Evolutionary conservation across 2,797 vertebrate genomes (phyloP), one percentile per base, ranked within the genome.

Genomic region (Diceros bicornis): DNA sequence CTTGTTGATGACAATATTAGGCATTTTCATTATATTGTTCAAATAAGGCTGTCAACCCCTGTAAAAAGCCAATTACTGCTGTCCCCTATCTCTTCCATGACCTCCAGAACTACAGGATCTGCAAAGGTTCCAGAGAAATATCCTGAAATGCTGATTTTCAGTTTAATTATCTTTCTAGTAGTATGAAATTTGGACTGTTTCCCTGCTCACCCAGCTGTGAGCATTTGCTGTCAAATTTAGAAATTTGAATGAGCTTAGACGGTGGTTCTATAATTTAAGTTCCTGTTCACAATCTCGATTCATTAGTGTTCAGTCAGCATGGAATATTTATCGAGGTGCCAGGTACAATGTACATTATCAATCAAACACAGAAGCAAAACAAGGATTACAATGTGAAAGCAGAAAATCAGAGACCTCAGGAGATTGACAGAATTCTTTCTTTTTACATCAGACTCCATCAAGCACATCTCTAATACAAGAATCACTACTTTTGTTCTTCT

Each of bases 231-330:
- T 95, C 89, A 96, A 78, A 44, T 94, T 89, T 86, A 82, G 84
- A 96, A 94, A 89, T 97, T 47, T 94, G 89, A 96, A 96, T 96
- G 57, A 83, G 81, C 83, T 84, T 88, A 37, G 52, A 71, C 94
- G 95, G 95, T 91, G 89, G 72, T 90, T 93, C 88, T 91, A 61
- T 97, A 96, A 97, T 96, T 95, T 91, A 94, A 78, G 71, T 74
- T 97, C 61, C 91, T 97, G 71, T 96, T 97, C 95, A 97, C 89
- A 95, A 72, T 97, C 88, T 95, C 3, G 6, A 97, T 94, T 96
- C 95, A 97, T 97, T 96, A 96, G 83, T 97, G 96, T 91, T 97
- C 93, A 97, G 75, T 83, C 52, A 94, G 91, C 93, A 89, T 93
- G 66, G 81, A 94, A 89, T 97, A 94, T 92, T 96, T 97, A 94